Evolutionary conservation across 1,140 invertebrate genomes (phyloP).

Genomic region (Octopus bimaculoides): DNA sequence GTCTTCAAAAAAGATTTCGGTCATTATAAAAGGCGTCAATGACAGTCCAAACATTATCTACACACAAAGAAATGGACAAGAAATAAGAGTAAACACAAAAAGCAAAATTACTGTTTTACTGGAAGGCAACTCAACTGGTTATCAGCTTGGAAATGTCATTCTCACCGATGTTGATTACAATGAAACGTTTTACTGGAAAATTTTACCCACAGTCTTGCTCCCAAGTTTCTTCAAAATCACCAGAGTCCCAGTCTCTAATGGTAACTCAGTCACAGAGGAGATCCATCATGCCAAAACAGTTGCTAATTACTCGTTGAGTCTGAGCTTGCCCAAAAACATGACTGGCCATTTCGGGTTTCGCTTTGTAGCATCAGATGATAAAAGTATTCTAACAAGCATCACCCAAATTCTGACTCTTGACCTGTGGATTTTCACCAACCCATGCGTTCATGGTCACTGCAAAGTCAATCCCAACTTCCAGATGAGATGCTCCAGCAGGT

Average conservation of each 20-base stretch:
- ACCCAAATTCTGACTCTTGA: conserved; percentile 15
- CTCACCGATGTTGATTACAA: conserved; percentile 17
- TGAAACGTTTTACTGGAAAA: neutral
- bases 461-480: neutral
- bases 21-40: no score
- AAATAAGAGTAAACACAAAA: neutral
- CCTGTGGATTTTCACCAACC: conserved; percentile 19
- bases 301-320: conserved; percentile 3
- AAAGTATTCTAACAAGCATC: neutral
- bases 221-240: no score
- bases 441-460: conserved; percentile 23
- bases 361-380: no score
- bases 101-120: conserved; percentile 8
- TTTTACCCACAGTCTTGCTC: no score
- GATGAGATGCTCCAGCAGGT: conserved; percentile 11
- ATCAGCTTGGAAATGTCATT: conserved; percentile 13
- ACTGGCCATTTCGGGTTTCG: conserved; percentile 8
- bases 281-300: neutral
- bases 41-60: no score
- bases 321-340: conserved; percentile 13
- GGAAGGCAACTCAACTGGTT: conserved; percentile 17
- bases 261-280: no score
- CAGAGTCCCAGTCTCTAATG: no score
- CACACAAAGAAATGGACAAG: no score
- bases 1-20: no score